Evolutionary conservation across 2,797 vertebrate genomes (phyloP), one percentile per base, ranked within the genome.

Genomic region (Amniataba percoides): DNA sequence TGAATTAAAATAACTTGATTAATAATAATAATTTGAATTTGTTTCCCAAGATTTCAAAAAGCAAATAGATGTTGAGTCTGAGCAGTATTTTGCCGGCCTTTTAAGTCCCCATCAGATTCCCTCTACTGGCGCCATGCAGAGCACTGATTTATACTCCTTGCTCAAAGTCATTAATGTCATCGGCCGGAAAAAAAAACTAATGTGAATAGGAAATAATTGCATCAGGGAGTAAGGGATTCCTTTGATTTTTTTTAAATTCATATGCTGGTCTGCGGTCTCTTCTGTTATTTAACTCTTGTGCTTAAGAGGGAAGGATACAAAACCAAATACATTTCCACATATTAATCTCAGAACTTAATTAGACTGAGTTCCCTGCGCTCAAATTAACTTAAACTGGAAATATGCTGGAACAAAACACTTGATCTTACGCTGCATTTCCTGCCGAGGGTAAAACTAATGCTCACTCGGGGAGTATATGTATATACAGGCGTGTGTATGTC

Each of bases 201-300:
- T 95, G 90, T 94, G 96, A 97, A 96, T 93, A 90, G 88, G 94
- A 96, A 97, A 95, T 98, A 98, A 98, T 97, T 98, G 95, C 96
- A 95, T 96, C 56, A 61, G 97, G 97, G 97, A 97, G 85, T 88
- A 82, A 87, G 97, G 96, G 96, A 97, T 90, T 94, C 86, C 56
- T 89, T 95, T 86, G 94, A 95, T 94, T 94, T 93, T 71, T 94
- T 96, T 96, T 94, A 93, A 90, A 95, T 95, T 96, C 95, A 93
- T 82, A 82, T 68, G 86, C 88, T 89, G 72, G 93, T 96, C 27
- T 61, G 92, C 89, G 85, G 93, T 78, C 94, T 86, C 89, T 83
- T 91, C 86, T 91, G 90, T 88, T 93, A 85, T 93, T 95, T 91
- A 88, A 89, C 93, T 93, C 82, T 65, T 81, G 87, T 92, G 94